phyloP scores from a whole-genome alignment of 2,888 invertebrate species.

The Dasysyrphus tricinctus region DNA sequence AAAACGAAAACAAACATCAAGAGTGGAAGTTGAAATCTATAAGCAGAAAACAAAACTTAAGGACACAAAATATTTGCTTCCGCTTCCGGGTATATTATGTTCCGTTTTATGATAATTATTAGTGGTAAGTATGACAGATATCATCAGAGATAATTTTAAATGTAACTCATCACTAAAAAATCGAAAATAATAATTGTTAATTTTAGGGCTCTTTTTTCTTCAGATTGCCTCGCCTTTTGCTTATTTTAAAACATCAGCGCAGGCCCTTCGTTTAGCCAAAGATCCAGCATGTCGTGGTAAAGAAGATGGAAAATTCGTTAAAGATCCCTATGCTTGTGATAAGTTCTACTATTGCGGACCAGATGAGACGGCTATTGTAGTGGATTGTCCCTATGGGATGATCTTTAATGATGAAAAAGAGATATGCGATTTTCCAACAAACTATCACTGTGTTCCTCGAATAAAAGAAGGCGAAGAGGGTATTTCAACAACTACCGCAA shows the following conservation, averaged over 20 bases:
- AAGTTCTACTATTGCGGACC: constrained; percentile 80
- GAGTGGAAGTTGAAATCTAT: constrained; percentile 25
- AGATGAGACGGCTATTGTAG: constrained; percentile 78
- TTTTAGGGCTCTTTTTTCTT: constrained; percentile 41
- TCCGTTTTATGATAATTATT: constrained; percentile 11
- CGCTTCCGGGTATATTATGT: constrained; percentile 36
- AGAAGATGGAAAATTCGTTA: constrained; percentile 79
- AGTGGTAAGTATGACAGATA: constrained; percentile 42
- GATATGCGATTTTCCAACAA: constrained; percentile 80
- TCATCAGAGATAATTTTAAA: background rate
- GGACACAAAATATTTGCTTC: constrained; percentile 6
- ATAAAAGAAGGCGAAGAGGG: constrained; percentile 41
- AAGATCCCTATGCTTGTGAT: constrained; percentile 79
- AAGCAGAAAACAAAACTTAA: constrained; percentile 7
- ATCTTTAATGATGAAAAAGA: constrained; percentile 80
- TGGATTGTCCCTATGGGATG: constrained; percentile 81
- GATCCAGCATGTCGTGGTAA: constrained; percentile 77
- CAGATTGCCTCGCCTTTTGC: constrained; percentile 7
- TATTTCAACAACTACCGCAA: constrained; percentile 15
- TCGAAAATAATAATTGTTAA: constrained; percentile 1
- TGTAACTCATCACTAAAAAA: background rate
- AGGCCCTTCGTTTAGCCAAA: constrained; percentile 9
- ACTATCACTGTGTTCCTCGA: constrained; percentile 77
- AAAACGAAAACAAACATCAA: constrained; percentile 57
- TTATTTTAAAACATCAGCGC: background rate